phyloP scores from a whole-genome alignment of 2,113 vertebrate genomes.

The Rhynchopsitta pachyrhyncha region DNA sequence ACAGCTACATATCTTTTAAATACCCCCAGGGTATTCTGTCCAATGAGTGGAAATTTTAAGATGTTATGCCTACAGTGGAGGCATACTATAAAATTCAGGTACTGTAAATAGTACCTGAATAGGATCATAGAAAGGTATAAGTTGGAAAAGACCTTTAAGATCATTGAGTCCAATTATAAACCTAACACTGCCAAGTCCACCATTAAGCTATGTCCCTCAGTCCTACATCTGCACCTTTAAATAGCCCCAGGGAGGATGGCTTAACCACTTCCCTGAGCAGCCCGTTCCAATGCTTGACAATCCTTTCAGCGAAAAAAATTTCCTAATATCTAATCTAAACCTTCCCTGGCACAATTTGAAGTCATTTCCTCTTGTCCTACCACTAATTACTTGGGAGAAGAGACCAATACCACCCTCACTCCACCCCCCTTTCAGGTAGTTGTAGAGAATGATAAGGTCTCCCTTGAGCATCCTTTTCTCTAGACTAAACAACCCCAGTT shows the following conservation, averaged over 20 bases:
- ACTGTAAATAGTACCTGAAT: neutral
- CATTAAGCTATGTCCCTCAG: neutral
- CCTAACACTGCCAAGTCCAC: neutral
- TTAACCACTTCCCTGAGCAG: neutral
- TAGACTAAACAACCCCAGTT: neutral
- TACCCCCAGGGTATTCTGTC: neutral
- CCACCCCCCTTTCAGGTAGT: neutral
- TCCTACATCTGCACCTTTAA: neutral
- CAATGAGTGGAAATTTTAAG: neutral
- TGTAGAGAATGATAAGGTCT: neutral
- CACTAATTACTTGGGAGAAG: neutral
- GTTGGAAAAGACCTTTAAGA: neutral
- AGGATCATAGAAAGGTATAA: neutral
- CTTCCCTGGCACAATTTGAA: neutral
- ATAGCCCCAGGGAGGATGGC: neutral
- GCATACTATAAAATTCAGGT: neutral
- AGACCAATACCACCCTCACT: neutral
- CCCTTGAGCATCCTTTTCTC: neutral
- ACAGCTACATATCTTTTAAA: neutral
- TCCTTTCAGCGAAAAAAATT: neutral
- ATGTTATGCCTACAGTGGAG: neutral
- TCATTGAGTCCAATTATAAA: neutral
- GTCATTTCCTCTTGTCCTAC: neutral
- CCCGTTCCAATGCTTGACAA: neutral
- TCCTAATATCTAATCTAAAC: neutral